phyloP scores from a whole-genome alignment of 1,140 invertebrate species.

The honey bee (Apis mellifera) region Amel_HAv3.1 CM009939.2:10039501-10040000 shows the following conservation, averaged over 20 bases:
- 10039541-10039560: slow-evolving; percentile 23
- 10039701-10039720: slow-evolving; percentile 2
- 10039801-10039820: slow-evolving; percentile 71
- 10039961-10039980: slow-evolving; percentile 10
- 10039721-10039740: not conserved
- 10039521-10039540: slow-evolving; percentile 16
- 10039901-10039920: slow-evolving; percentile 72
- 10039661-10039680: not conserved
- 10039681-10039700: not conserved
- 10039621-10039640: not conserved
- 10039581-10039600: not conserved
- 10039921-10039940: slow-evolving; percentile 36
- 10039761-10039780: not conserved
- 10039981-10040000: not conserved
- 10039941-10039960: slow-evolving; percentile 27
- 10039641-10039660: not conserved
- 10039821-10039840: slow-evolving; percentile 71
- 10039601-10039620: not conserved
- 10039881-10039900: slow-evolving; percentile 61
- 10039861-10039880: slow-evolving; percentile 49
- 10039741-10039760: not conserved
- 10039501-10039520: not conserved
- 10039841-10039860: slow-evolving; percentile 73
- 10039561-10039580: slow-evolving; percentile 35
- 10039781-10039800: slow-evolving; percentile 13